Conservation (phyloP, 2,888 invertebrate genomes). For the Augiades crinisus region DNA sequence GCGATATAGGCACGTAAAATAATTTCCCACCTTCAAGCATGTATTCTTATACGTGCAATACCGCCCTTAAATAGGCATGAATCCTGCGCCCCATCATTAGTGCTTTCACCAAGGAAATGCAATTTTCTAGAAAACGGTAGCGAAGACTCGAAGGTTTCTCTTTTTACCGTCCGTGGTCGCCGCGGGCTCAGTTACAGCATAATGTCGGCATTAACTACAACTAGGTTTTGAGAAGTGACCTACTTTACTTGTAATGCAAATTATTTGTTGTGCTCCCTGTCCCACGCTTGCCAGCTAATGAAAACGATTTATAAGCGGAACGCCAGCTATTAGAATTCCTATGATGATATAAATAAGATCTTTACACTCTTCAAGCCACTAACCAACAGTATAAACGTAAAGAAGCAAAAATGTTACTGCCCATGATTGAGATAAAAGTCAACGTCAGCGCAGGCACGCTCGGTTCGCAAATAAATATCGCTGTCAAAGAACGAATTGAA, state of each 20-base stretch:
- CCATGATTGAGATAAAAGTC: constrained; percentile 4
- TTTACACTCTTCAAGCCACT: background rate
- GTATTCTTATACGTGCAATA: constrained; percentile 49
- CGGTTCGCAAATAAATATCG: constrained; percentile 28
- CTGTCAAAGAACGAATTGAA: constrained; percentile 29
- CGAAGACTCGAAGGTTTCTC: constrained; percentile 68
- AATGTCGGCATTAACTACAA: constrained; percentile 47
- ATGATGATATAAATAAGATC: constrained; percentile 1
- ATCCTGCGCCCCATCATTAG: constrained; percentile 70
- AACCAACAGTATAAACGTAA: background rate
- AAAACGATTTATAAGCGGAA: constrained; percentile 15
- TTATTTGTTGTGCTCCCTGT: constrained; percentile 42
- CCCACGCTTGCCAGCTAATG: constrained; percentile 33
- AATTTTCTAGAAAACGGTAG: constrained; percentile 80
- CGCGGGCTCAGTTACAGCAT: constrained; percentile 65
- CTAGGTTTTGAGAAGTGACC: constrained; percentile 59
- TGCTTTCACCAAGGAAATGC: constrained; percentile 77
- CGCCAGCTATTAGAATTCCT: background rate
- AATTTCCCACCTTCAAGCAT: background rate
- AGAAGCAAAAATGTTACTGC: background rate
- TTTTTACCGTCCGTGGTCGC: constrained; percentile 68
- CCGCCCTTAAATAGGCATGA: constrained; percentile 59
- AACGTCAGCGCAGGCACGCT: constrained; percentile 3
- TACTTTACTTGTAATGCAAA: constrained; percentile 53
- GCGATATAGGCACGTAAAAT: background rate